These are phyloP conservation scores for Bufo bufo DNA, from an alignment of 2,113 vertebrate species.

Conservation along the genomic window DNA sequence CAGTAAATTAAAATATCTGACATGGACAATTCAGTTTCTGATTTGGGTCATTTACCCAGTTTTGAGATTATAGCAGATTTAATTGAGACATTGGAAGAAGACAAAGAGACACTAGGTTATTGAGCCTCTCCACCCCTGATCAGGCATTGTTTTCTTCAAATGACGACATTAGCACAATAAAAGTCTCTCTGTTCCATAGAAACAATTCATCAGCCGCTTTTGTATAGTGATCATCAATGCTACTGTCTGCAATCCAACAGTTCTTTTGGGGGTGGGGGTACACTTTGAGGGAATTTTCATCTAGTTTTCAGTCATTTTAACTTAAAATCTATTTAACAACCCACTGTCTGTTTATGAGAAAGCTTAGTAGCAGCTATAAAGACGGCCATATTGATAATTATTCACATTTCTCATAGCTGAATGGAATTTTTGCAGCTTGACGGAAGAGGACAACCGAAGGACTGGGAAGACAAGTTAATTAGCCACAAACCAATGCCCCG, in stretches of 20 bases:
- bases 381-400: background rate
- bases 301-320: too few species aligned
- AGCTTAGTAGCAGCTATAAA: background rate
- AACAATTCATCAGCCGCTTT: conserved; percentile 5
- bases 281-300: background rate
- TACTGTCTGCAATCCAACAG: conserved; percentile 1
- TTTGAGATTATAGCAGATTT: background rate
- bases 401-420: background rate
- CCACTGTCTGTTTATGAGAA: too few species aligned
- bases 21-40: background rate
- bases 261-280: background rate
- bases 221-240: conserved; percentile 29
- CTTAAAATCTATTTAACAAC: too few species aligned
- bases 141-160: conserved; percentile 20
- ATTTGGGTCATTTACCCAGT: background rate
- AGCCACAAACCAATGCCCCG: background rate
- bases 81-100: background rate
- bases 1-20: background rate
- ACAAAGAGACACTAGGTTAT: conserved; percentile 17
- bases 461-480: background rate
- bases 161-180: conserved; percentile 48
- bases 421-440: background rate
- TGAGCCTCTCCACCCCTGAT: conserved; percentile 19
- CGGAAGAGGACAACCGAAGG: background rate
- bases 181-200: conserved; percentile 4